Evolutionary conservation across 2,797 vertebrate species (phyloP).

Genomic region (Coregonus suidteri): DNA sequence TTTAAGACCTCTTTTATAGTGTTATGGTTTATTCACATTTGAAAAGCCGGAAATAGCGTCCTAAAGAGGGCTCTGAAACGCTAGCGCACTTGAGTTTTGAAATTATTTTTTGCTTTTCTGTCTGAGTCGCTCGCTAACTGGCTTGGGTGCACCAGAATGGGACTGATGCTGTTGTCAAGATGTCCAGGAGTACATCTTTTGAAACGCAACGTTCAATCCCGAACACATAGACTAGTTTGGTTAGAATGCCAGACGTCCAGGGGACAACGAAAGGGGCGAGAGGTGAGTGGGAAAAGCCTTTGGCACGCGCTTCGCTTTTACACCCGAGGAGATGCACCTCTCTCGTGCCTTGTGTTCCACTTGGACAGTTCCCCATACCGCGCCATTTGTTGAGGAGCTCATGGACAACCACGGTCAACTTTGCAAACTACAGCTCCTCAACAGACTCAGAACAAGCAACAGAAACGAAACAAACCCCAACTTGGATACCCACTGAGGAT

Average conservation of each 20-base stretch:
- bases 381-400: not conserved
- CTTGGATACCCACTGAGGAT: constrained; percentile 69
- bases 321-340: constrained; percentile 16
- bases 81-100: too few species aligned
- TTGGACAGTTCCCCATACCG: constrained; percentile 1
- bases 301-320: not conserved
- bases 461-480: constrained; percentile 16
- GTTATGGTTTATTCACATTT: too few species aligned
- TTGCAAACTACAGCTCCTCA: constrained; percentile 68
- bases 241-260: constrained; percentile 37
- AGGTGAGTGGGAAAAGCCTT: constrained; percentile 9
- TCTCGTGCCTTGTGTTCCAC: constrained; percentile 13
- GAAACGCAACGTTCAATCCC: constrained; percentile 47
- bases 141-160: too few species aligned
- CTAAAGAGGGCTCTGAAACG: too few species aligned
- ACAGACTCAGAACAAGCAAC: constrained; percentile 49
- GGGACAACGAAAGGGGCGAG: constrained; percentile 40
- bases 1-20: too few species aligned
- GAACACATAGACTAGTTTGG: constrained; percentile 38
- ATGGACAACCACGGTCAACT: constrained; percentile 48
- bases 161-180: too few species aligned
- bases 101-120: too few species aligned
- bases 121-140: too few species aligned
- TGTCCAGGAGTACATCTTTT: constrained; percentile 45
- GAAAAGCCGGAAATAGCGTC: not conserved